These are phyloP conservation scores for Neogobius melanostomus DNA, from an alignment of 2,113 vertebrate genomes.

Conservation along the genomic window DNA sequence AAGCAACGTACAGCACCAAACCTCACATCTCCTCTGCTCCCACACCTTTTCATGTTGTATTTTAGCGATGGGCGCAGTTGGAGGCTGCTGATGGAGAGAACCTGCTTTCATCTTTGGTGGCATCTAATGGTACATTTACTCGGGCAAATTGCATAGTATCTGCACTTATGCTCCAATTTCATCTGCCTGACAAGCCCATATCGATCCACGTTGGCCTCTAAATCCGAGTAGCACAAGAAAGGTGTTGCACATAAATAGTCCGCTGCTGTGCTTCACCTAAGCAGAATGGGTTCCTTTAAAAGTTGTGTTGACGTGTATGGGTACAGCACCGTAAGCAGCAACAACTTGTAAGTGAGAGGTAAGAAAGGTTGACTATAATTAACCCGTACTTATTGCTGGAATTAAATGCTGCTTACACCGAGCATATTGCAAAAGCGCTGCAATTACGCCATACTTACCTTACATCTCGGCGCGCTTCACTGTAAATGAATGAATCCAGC, in stretches of 20 bases:
- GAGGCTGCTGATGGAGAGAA: constrained; percentile 12
- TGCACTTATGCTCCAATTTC: constrained; percentile 8
- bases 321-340: too few relatives aligned
- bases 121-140: not conserved
- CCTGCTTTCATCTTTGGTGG: not conserved
- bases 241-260: constrained; percentile 3
- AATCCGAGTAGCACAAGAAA: constrained; percentile 23
- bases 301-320: too few relatives aligned
- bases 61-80: constrained; percentile 15
- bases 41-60: not conserved
- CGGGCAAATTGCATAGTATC: constrained; percentile 16
- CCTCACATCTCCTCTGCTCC: too few relatives aligned
- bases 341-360: too few relatives aligned
- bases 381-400: too few relatives aligned
- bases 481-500: too few relatives aligned
- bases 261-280: not conserved
- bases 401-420: too few relatives aligned
- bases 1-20: too few relatives aligned
- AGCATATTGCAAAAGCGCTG: too few relatives aligned
- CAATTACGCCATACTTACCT: too few relatives aligned
- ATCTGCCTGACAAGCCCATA: constrained; percentile 24
- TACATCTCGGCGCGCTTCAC: too few relatives aligned
- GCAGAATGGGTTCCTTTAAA: constrained; percentile 1
- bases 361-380: too few relatives aligned
- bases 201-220: constrained; percentile 26